phyloP scores from a whole-genome alignment of 2,797 vertebrate genomes.

The Rhabdomys pumilio region DNA sequence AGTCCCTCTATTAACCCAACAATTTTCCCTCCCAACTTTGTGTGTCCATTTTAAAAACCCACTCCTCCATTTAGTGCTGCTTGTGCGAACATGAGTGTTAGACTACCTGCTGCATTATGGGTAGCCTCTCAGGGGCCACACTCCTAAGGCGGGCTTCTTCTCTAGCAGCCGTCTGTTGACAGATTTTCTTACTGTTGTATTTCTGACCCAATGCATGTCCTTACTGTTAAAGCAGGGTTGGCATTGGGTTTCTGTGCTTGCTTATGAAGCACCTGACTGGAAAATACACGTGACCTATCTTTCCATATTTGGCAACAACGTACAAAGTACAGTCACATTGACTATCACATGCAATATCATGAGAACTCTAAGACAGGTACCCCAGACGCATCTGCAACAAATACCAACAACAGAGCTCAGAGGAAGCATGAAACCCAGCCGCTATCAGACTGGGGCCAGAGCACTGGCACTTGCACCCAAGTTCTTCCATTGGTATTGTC shows the following conservation, averaged over 20 bases:
- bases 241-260: conserved; percentile 12
- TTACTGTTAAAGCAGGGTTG: background rate
- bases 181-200: background rate
- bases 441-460: background rate
- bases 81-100: background rate
- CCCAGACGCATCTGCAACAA: background rate
- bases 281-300: background rate
- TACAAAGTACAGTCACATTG: background rate
- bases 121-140: background rate
- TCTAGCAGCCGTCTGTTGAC: background rate
- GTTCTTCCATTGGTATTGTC: background rate
- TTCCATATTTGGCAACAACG: background rate
- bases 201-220: background rate
- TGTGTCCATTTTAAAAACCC: background rate
- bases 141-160: too few relatives aligned
- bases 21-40: background rate
- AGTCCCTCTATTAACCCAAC: background rate
- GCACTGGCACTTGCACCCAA: background rate
- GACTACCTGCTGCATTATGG: background rate
- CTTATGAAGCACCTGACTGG: background rate
- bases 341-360: background rate
- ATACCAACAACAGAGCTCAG: background rate
- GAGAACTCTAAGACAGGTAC: background rate
- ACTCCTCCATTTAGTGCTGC: background rate
- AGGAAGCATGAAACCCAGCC: background rate